These are phyloP conservation scores for Carcina quercana DNA, from an alignment of 2,888 invertebrate species.

Conservation along the genomic window DNA sequence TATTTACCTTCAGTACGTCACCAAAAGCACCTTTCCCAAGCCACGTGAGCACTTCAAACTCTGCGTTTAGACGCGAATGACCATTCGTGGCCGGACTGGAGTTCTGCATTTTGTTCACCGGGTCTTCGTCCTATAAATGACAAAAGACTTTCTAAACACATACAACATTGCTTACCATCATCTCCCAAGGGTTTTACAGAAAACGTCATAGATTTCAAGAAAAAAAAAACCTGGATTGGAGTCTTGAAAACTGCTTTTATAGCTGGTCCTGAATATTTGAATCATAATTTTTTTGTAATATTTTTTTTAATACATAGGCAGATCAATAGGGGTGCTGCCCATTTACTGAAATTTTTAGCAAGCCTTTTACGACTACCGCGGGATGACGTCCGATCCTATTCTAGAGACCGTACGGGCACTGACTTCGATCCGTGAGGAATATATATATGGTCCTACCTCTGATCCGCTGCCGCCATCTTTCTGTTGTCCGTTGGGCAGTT, in stretches of 20 bases:
- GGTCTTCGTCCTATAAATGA: slow-evolving; percentile 48
- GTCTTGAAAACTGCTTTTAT: too few species aligned
- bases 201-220: too few species aligned
- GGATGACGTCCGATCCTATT: neutral
- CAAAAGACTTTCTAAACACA: too few species aligned
- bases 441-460: slow-evolving; percentile 34
- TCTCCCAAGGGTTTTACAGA: too few species aligned
- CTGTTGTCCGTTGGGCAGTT: slow-evolving; percentile 49
- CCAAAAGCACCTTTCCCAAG: slow-evolving; percentile 97
- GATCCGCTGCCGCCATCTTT: slow-evolving; percentile 42
- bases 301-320: too few species aligned
- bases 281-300: too few species aligned
- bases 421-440: neutral
- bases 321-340: too few species aligned
- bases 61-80: slow-evolving; percentile 84
- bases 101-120: slow-evolving; percentile 36
- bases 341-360: too few species aligned
- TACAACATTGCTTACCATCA: too few species aligned
- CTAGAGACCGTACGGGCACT: neutral
- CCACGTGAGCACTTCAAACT: slow-evolving; percentile 87
- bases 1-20: slow-evolving; percentile 91
- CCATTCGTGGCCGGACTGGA: slow-evolving; percentile 45
- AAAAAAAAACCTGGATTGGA: too few species aligned
- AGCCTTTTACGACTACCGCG: too few species aligned
- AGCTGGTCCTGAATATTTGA: too few species aligned